Conservation (phyloP, 1,140 invertebrate species). For the Archivesica marissinica region DNA sequence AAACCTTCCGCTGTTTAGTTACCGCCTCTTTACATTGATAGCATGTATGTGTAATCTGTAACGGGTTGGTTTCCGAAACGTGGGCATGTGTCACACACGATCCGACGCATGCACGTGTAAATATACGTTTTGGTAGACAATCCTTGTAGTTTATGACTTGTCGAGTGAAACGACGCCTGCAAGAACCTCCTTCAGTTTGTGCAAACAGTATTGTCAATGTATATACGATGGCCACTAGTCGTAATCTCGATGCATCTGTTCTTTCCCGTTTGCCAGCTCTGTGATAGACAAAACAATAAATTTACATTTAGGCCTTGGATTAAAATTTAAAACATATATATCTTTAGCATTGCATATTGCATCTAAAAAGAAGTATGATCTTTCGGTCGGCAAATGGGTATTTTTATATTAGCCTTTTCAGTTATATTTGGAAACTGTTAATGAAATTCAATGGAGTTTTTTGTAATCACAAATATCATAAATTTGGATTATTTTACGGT, state of each 20-base stretch:
- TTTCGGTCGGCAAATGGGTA: too few species aligned
- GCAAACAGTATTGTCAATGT: neutral
- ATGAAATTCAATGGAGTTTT: too few species aligned
- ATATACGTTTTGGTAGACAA: slow-evolving; percentile 23
- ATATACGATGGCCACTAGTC: neutral
- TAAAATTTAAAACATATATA: too few species aligned
- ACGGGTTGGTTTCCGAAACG: slow-evolving; percentile 4
- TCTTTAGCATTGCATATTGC: too few species aligned
- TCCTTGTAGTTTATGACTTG: slow-evolving; percentile 24
- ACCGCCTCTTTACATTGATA: slow-evolving; percentile 39
- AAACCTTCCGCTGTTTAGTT: neutral
- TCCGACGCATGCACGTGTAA: slow-evolving; percentile 21
- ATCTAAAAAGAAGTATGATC: too few species aligned
- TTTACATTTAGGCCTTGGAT: too few species aligned
- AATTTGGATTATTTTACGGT: too few species aligned
- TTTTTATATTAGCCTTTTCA: too few species aligned
- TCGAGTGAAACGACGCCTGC: neutral
- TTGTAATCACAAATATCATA: too few species aligned
- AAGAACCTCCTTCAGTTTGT: neutral
- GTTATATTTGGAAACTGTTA: too few species aligned
- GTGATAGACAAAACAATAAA: too few species aligned
- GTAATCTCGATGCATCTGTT: neutral
- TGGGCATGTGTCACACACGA: slow-evolving; percentile 1
- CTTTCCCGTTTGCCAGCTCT: neutral
- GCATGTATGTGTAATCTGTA: slow-evolving; percentile 18